Evolutionary conservation across 2,113 vertebrate genomes (phyloP), one percentile per base, ranked within the genome.

Genomic region (Anarhynchus alexandrinus): DNA sequence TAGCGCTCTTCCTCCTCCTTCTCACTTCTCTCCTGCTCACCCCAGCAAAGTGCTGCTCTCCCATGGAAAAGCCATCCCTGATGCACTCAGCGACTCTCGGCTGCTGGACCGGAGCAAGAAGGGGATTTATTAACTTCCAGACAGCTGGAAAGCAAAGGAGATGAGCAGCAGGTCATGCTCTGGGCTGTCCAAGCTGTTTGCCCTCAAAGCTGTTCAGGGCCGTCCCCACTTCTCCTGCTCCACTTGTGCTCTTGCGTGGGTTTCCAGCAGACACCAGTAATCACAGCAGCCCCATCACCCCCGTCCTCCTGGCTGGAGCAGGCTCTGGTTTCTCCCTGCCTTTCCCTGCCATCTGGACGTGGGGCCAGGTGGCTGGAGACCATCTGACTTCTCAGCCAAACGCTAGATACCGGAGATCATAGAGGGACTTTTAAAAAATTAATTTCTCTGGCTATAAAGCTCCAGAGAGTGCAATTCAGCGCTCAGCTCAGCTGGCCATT

Each of bases 241-340:
- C 1, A 0, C 34, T 66, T 2, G 1, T 54, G n/a, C 10, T 69
- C 62, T 47, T 0, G 0, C 16, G 4, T 0, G 0, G 21, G 25
- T 73, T 67, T 61, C 55, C 74, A 81, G 55, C 66, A 61, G n/a
- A 3, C 30, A 9, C 22, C 3, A 5, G 40, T 18, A 62, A n/a
- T 15, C 1, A 6, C 3, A 0, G n/a, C 18, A 38, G 40, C 49
- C 62, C 57, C 2, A 0, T 42, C 57, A 30, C 16, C 49, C 47
- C 62, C 5, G 1, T 38, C 49, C 43, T 38, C 21, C 32, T 1
- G 2, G 32, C 82, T 29, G 58, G 65, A 76, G 57, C 0, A 0
- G 61, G 62, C 22, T 90, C 82, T 66, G 79, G 18, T 93, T 86
- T 91, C 93, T 73, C 66, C 29, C 12, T n/a, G 61, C 52, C 73